Conservation (phyloP, 2,888 invertebrate genomes). For the Leptothorax acervorum region DNA sequence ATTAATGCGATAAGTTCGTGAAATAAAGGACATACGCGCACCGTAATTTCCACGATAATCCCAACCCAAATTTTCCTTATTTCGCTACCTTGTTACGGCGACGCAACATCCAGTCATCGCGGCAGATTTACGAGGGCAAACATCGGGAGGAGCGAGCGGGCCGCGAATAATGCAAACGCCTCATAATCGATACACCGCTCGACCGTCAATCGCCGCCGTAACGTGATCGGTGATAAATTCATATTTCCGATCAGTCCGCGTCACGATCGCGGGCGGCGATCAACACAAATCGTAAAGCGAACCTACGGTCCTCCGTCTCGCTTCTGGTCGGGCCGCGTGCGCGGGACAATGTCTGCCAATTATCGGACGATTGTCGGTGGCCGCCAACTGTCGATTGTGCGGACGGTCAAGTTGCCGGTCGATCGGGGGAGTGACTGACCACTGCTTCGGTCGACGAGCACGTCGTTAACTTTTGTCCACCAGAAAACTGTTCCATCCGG, state of each 20-base stretch:
- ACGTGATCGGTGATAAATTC: constrained; percentile 84
- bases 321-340: constrained; percentile 27
- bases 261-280: constrained; percentile 70
- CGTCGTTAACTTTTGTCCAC: constrained; percentile 54
- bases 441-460: constrained; percentile 59
- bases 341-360: constrained; percentile 82
- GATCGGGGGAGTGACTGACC: constrained; percentile 79
- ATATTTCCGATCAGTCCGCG: constrained; percentile 80
- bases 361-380: constrained; percentile 81
- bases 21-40: not conserved
- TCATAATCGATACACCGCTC: constrained; percentile 33
- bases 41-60: not conserved
- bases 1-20: not conserved
- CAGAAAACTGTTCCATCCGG: constrained; percentile 11
- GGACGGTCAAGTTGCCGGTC: constrained; percentile 73
- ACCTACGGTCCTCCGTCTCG: constrained; percentile 18
- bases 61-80: not conserved
- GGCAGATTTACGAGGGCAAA: constrained; percentile 81
- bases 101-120: constrained; percentile 64
- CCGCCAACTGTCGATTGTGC: constrained; percentile 81
- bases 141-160: constrained; percentile 58
- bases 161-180: constrained; percentile 7
- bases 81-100: not conserved
- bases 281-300: constrained; percentile 85
- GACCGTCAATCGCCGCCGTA: constrained; percentile 64